phyloP scores from a whole-genome alignment of 2,888 invertebrate genomes.

The Tanytarsus gracilentus region DNA sequence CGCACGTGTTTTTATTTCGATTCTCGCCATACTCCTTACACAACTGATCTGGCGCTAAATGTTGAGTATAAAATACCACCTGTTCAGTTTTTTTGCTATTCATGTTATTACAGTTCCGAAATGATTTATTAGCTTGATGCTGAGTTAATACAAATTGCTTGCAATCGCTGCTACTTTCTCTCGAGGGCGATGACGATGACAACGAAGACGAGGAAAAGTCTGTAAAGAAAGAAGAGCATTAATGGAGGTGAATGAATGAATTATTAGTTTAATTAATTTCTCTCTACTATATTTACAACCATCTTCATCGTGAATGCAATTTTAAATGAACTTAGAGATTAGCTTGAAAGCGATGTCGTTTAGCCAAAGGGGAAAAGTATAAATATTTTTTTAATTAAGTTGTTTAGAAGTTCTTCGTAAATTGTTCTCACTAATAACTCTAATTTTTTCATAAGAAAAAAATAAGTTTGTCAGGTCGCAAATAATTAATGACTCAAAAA shows the following conservation, averaged over 20 bases:
- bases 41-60: constrained; percentile 25
- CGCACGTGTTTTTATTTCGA: constrained; percentile 25
- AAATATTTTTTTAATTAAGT: too few relatives aligned
- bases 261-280: constrained; percentile 26
- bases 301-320: constrained; percentile 11
- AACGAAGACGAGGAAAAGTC: constrained; percentile 17
- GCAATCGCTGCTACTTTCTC: constrained; percentile 2
- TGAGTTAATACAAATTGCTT: constrained; percentile 29
- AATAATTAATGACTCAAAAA: too few relatives aligned
- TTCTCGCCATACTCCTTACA: constrained; percentile 26
- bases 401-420: too few relatives aligned
- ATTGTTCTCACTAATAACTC: too few relatives aligned
- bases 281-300: neutral
- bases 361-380: too few relatives aligned
- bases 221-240: constrained; percentile 5
- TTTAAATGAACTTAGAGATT: neutral
- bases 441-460: neutral
- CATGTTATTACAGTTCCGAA: constrained; percentile 26
- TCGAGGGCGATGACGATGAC: too few relatives aligned
- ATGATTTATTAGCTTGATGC: constrained; percentile 29
- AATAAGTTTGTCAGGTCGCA: neutral
- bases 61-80: constrained; percentile 44
- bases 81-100: constrained; percentile 32
- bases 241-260: constrained; percentile 4
- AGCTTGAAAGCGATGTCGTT: too few relatives aligned